A percentile compares a stretch with the other conserved stretches of the same genome.
These are phyloP conservation scores for Poeciliopsis turneri DNA, from an alignment of 2,797 vertebrate genomes.

Conservation along the genomic window DNA sequence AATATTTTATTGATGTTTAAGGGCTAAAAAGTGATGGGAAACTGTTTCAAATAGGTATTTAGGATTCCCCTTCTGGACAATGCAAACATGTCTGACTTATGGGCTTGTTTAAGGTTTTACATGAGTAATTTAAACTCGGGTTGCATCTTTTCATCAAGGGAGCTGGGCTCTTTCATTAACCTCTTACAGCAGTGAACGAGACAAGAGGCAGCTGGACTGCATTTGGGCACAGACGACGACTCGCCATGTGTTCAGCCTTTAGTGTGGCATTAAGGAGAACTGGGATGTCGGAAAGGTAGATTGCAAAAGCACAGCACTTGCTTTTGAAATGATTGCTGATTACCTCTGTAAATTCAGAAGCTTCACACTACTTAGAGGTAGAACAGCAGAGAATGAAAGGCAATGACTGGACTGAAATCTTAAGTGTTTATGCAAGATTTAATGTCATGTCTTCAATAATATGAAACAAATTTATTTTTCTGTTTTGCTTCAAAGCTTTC, in stretches of 20 bases:
- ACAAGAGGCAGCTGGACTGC: slow-evolving; percentile 64
- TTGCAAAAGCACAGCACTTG: slow-evolving; percentile 48
- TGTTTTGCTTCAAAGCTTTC: background rate
- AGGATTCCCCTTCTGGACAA: slow-evolving; percentile 49
- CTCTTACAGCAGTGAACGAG: slow-evolving; percentile 60
- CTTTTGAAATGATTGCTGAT: slow-evolving; percentile 34
- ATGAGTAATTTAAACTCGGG: slow-evolving; percentile 40
- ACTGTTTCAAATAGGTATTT: slow-evolving; percentile 23
- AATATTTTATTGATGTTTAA: slow-evolving; percentile 7
- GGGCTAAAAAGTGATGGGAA: slow-evolving; percentile 12
- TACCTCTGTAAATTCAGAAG: slow-evolving; percentile 10
- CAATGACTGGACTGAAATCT: slow-evolving; percentile 78
- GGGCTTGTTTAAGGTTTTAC: slow-evolving; percentile 47
- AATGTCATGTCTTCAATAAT: background rate
- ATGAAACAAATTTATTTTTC: background rate
- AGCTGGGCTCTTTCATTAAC: slow-evolving; percentile 66
- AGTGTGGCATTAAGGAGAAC: slow-evolving; percentile 31
- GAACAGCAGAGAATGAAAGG: slow-evolving; percentile 42
- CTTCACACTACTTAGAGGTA: slow-evolving; percentile 7
- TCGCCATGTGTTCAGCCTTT: slow-evolving; percentile 59
- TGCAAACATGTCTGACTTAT: slow-evolving; percentile 20
- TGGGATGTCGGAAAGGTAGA: slow-evolving; percentile 38
- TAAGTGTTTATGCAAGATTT: slow-evolving; percentile 66
- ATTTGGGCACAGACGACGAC: slow-evolving; percentile 67
- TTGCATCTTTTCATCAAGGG: slow-evolving; percentile 68